Base-by-base conservation (phyloP, 2,888 invertebrate species). In the Microctonus hyperodae region DNA sequence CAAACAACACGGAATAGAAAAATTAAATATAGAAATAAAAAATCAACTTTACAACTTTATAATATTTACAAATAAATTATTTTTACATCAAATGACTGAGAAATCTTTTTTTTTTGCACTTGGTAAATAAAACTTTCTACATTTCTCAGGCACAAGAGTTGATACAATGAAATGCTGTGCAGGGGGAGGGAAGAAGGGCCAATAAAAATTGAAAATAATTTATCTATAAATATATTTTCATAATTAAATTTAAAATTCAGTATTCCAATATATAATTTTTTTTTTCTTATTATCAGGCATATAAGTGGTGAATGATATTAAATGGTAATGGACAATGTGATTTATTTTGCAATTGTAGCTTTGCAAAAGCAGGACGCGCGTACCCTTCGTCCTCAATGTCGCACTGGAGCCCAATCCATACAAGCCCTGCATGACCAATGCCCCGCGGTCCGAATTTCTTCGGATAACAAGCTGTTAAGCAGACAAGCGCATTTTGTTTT, bases 381-480 rank as follows among this genome's bases (percentile, higher is more conserved):
- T 83, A 83, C 83, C 81, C 83, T 78, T 79, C 82, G 86, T 93
- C 93, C 88, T 87, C 91, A 86, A 92, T 89, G 88, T 93, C 93
- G 87, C 91, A 92, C 90, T 91, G 92, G 84, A 93, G 90, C 83
- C 93, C 93, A 84, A 93, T 88, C 85, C 91, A 91, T 79, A 90
- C 90, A 85, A 95, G 93, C 84, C 95, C 94, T 80, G 95, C 93
- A 86, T 94, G 95, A 83, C 96, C 96, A 87, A 96, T 91, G 84
- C 95, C 95, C 87, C 96, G 92, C 79, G 96, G 95, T 79, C 97
- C 97, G 89, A 92, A 97, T 88, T 92, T 94, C 88, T 95, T 93
- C 84, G 95, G 95, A 90, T 97, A 96, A 90, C 97, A 97, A 87
- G 94, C 94, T 94, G 88, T 84, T 83, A 83, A 83, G 83, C 83